Base-by-base conservation (phyloP, 2,888 invertebrate genomes). In the Xanthia icteritia region DNA sequence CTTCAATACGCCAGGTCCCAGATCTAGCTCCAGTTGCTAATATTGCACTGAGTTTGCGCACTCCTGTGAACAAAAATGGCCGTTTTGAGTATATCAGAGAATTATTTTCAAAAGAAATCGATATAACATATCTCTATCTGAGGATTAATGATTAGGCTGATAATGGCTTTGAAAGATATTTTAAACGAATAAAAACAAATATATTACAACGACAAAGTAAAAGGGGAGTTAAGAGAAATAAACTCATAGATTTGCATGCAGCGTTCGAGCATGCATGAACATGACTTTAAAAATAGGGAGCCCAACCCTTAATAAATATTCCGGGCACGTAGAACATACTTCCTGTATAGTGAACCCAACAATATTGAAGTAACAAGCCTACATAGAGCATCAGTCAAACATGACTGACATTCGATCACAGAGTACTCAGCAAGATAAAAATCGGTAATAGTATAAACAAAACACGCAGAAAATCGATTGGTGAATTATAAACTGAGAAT, bases 1-100 rank as follows among this genome's bases (percentile, higher is more conserved):
- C 96, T 80, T 97, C 97, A 11, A 97, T 94, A 8, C 94, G 92
- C 97, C 97, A 97, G 0, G 95, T 95, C 0, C 97, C 97, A 0
- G 97, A 93, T 11, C 95, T 94, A 2, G 97, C 97, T 48, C 97
- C 97, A 15, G 95, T 94, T 0, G 97, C 97, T 2, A 97, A 91
- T 0, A 97, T 94, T 0, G 97, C 95, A 74, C 93, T 97, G 77
- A 97, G 97, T 65, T 97, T 97, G 80, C 97, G 97, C 1, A 97
- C 97, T 45, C 97, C 97, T 97, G 93, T n/a, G 80, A 87, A 88
- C 76, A 80, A 88, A 87, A 76, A 60, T 5, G 0, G 0, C 0
- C 15, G 6, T 27, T 31, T 67, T 42, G 1, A 68, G 13, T 17
- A 68, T 61, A 17, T 20, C 5, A 31, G n/a, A 20, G 4, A 5